Base-by-base conservation (phyloP, 2,797 vertebrate genomes). In the Tamandua tetradactyla region DNA sequence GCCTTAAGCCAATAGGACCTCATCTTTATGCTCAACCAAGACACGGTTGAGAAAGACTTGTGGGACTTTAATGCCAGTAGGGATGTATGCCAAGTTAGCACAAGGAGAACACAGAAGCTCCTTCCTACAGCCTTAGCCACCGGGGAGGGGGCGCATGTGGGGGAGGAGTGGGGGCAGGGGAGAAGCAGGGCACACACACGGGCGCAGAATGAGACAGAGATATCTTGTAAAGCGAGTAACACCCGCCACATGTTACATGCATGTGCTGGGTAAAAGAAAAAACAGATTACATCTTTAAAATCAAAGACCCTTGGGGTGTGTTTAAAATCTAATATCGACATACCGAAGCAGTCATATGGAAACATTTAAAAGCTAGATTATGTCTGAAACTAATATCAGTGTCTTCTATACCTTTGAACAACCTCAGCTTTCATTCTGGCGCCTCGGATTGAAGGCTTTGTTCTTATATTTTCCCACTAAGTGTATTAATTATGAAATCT, bases 1-100 rank as follows among this genome's bases (percentile, higher is more conserved):
- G 98, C 98, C 97, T 98, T 96, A 97, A 98, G 98, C 98, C 98
- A 98, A 96, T 93, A 98, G 98, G 98, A 96, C 97, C 98, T 97
- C 96, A 86, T 96, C 96, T 94, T 93, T 96, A 95, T 40, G 89
- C 93, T 97, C 81, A 72, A 97, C 92, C 96, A 40, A 98, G 97
- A 97, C 87, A 89, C 49, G 64, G 83, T 52, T 72, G 96, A 93
- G 95, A 87, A 84, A 92, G 95, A 96, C 95, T 68, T 94, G 90
- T 92, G 94, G 94, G 92, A 78, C 64, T 97, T 97, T 83, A 37
- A 76, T 79, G 96, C 97, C 90, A 97, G 93, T 42, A 61, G 87
- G 32, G 76, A 83, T 93, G 95, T 91, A 37, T 92, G 91, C 94
- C 78, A 91, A 66, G 0, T 3, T 1, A 89, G 83, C 94, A 68